phyloP scores from a whole-genome alignment of 2,113 vertebrate genomes.

The Bagarius yarrelli region DNA sequence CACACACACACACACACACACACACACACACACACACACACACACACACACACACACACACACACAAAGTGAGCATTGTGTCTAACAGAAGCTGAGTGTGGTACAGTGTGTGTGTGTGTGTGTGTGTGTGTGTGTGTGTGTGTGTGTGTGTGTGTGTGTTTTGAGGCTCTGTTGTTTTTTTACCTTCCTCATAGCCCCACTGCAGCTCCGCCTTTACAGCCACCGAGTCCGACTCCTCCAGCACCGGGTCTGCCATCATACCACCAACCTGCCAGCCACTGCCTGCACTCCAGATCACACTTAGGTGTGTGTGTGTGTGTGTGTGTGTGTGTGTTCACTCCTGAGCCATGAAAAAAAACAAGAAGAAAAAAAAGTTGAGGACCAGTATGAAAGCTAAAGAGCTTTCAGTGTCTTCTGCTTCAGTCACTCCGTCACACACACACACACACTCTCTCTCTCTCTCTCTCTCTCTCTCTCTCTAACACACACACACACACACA shows the following conservation, averaged over 20 bases:
- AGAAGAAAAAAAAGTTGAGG: neutral
- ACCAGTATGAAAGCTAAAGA: neutral
- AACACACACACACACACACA: neutral
- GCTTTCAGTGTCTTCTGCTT: neutral
- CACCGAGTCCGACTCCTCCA: too few relatives aligned
- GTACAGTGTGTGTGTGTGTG: neutral
- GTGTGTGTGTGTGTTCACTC: neutral
- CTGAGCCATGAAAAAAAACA: neutral
- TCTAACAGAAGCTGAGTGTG: neutral
- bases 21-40: neutral
- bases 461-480: neutral
- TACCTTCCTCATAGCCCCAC: too few relatives aligned
- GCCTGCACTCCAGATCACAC: too few relatives aligned
- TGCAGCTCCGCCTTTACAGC: too few relatives aligned
- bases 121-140: neutral
- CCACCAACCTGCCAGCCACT: too few relatives aligned
- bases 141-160: conserved; percentile 4
- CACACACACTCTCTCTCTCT: neutral
- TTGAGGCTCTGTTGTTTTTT: too few relatives aligned
- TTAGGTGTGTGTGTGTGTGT: conserved; percentile 1
- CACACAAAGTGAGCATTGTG: neutral
- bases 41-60: neutral
- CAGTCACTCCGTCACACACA: neutral
- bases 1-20: neutral
- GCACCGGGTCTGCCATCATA: too few relatives aligned